Conservation (phyloP, 2,797 vertebrate species). For the Enteromius viviparus region DNA sequence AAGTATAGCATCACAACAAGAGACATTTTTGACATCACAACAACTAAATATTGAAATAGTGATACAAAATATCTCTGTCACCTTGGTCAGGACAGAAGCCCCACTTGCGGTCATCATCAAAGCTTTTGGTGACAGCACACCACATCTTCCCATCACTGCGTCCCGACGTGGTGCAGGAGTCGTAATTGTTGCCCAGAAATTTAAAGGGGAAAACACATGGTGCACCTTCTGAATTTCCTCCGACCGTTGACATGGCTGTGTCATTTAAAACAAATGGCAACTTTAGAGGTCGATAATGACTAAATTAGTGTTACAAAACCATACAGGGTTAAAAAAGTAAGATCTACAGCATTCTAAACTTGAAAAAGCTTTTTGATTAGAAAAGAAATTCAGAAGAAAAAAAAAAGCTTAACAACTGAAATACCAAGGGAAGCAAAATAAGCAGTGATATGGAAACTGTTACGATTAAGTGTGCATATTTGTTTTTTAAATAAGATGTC, state of each 20-base stretch:
- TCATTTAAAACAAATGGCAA: background rate
- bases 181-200: constrained; percentile 88
- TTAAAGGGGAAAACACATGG: constrained; percentile 95
- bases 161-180: constrained; percentile 88
- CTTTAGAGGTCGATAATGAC: background rate
- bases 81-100: constrained; percentile 98
- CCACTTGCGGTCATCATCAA: constrained; percentile 97
- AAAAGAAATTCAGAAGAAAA: no score
- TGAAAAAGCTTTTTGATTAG: background rate
- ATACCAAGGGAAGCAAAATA: background rate
- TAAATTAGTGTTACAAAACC: background rate
- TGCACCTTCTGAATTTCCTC: constrained; percentile 91
- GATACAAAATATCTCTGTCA: constrained; percentile 61
- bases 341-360: background rate
- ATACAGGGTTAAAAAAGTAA: background rate
- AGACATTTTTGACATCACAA: background rate
- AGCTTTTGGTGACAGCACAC: constrained; percentile 87
- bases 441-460: background rate
- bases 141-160: constrained; percentile 93
- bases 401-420: background rate
- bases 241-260: constrained; percentile 93
- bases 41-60: constrained; percentile 24
- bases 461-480: background rate
- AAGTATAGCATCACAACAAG: background rate
- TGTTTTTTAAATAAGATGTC: constrained; percentile 21